These are phyloP conservation scores for Habropoda laboriosa DNA, from an alignment of 1,140 invertebrate species.

Conservation along the genomic window DNA sequence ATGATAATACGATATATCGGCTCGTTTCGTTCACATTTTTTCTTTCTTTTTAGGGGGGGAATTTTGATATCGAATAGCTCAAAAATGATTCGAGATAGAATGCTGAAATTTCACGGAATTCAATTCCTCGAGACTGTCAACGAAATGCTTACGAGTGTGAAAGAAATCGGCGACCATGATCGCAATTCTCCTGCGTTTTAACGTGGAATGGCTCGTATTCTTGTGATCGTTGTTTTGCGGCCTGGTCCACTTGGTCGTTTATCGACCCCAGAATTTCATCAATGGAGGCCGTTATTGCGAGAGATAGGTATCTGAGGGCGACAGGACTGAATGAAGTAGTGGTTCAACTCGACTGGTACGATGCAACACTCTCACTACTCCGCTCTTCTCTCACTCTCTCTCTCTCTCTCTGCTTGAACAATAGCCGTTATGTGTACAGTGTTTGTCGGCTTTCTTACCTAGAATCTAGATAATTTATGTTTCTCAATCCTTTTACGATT, in stretches of 20 bases:
- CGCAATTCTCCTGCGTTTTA: too few relatives aligned
- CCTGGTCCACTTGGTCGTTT: constrained; percentile 12
- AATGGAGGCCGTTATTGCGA: constrained; percentile 22
- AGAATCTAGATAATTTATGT: not conserved
- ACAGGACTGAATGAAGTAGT: constrained; percentile 26
- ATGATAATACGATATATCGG: too few relatives aligned
- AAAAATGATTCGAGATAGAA: too few relatives aligned
- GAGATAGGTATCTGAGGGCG: constrained; percentile 12
- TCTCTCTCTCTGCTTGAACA: not conserved
- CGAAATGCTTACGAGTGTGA: too few relatives aligned
- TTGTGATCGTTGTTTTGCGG: constrained; percentile 16
- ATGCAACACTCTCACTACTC: not conserved
- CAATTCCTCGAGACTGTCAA: too few relatives aligned
- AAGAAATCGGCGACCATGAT: too few relatives aligned
- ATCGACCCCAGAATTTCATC: constrained; percentile 26
- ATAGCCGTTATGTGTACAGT: not conserved
- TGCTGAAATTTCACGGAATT: too few relatives aligned
- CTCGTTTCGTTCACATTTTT: too few relatives aligned
- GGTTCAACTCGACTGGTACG: constrained; percentile 2
- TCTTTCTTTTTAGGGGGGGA: too few relatives aligned
- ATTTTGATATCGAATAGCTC: too few relatives aligned
- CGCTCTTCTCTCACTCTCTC: not conserved
- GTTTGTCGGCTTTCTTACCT: not conserved
- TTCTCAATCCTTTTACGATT: not conserved
- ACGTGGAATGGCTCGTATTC: too few relatives aligned